phyloP scores from a whole-genome alignment of 2,113 vertebrate species.

The Pholis gunnellus region DNA sequence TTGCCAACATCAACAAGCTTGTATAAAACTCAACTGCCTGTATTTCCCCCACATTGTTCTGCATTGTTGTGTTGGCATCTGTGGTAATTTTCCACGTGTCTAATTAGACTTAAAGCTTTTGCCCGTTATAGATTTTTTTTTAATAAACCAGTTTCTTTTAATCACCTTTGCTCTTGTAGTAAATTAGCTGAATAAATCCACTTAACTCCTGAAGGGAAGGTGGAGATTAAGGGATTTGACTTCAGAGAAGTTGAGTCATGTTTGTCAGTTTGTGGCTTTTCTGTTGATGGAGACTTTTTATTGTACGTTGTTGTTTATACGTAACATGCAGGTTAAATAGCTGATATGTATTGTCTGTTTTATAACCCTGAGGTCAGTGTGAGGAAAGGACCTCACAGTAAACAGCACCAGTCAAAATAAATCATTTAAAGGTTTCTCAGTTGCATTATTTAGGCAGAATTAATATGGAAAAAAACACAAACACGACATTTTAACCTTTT shows the following conservation, averaged over 20 bases:
- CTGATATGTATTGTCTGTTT: background rate
- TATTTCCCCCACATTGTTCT: background rate
- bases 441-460: background rate
- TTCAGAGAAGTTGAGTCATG: background rate
- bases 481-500: background rate
- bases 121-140: no score
- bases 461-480: background rate
- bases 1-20: slow-evolving; percentile 14
- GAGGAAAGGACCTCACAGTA: no score
- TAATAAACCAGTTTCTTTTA: no score
- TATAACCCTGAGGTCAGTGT: no score
- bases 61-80: background rate
- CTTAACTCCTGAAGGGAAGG: background rate
- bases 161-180: no score
- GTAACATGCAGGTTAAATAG: background rate
- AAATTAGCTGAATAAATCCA: background rate
- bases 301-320: background rate
- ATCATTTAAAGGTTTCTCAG: no score
- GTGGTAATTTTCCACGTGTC: background rate
- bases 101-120: no score
- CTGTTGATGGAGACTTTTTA: no score
- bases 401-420: no score
- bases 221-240: background rate
- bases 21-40: background rate
- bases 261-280: no score